Percentiles rank a stretch among this genome's conserved stretches.
Evolutionary conservation across 2,113 vertebrate genomes (phyloP).

Genomic region (Alligator sinensis): DNA sequence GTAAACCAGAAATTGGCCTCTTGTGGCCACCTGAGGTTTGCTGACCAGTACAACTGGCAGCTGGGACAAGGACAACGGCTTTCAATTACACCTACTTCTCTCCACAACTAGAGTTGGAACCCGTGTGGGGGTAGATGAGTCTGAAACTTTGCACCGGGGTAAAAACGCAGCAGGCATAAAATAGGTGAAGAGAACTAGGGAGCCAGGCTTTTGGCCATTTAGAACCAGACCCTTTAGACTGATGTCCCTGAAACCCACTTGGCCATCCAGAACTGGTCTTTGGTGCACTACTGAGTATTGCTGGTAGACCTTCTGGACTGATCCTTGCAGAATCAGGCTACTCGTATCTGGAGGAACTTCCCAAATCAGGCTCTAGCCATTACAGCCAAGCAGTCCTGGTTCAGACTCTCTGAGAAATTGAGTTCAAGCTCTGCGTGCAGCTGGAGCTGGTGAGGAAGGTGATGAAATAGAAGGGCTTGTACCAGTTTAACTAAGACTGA

Average conservation of each 20-base stretch:
- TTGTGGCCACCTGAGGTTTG: fast-evolving
- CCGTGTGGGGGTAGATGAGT: neutral
- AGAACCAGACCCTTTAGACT: neutral
- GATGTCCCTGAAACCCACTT: too few species aligned
- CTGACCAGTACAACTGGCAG: neutral
- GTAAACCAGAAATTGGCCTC: fast-evolving
- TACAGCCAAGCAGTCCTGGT: neutral
- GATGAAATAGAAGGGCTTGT: neutral
- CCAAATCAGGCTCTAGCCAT: neutral
- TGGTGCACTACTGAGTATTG: neutral
- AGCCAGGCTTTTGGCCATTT: neutral
- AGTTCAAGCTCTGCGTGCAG: too few species aligned
- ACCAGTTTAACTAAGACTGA: too few species aligned
- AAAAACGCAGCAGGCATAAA: neutral
- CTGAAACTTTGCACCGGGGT: neutral
- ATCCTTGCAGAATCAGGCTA: neutral
- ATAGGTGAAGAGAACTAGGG: neutral
- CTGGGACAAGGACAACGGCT: neutral
- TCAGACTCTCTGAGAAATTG: neutral
- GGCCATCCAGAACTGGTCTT: neutral
- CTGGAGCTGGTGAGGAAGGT: neutral
- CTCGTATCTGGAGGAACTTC: neutral
- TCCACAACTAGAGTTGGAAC: fast-evolving
- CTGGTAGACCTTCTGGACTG: neutral
- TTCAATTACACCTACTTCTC: neutral